These are phyloP conservation scores for Punctoribates punctum DNA, from an alignment of 2,888 invertebrate species.

Conservation along the genomic window DNA sequence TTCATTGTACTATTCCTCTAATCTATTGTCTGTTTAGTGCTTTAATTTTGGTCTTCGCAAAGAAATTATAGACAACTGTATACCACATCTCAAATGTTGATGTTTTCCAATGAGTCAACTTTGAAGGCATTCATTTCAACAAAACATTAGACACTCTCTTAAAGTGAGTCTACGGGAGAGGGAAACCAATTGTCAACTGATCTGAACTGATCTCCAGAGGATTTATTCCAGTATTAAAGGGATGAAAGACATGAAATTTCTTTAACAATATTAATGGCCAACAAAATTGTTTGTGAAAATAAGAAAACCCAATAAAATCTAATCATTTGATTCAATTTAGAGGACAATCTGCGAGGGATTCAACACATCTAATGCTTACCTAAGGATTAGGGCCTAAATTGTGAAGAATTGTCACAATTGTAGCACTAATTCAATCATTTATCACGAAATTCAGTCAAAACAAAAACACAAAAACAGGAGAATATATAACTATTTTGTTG, in stretches of 20 bases:
- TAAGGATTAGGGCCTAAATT: conserved; percentile 8
- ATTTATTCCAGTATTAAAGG: conserved; percentile 1
- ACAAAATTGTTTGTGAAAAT: conserved; percentile 6
- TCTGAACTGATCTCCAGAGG: neutral
- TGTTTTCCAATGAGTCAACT: too few relatives aligned
- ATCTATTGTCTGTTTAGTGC: neutral
- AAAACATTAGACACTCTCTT: neutral
- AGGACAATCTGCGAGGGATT: neutral
- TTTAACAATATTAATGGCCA: conserved; percentile 5
- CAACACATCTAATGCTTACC: conserved; percentile 1
- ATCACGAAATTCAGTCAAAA: neutral
- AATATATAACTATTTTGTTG: too few relatives aligned
- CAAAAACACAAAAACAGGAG: neutral
- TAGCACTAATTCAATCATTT: conserved; percentile 11
- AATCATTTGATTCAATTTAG: conserved; percentile 4
- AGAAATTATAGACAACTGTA: too few relatives aligned
- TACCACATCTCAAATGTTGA: too few relatives aligned
- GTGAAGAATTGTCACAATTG: conserved; percentile 3
- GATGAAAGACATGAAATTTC: neutral
- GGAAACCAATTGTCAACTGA: neutral
- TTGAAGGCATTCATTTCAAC: neutral
- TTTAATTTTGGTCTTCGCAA: too few relatives aligned
- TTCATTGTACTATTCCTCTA: neutral
- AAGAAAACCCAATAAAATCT: neutral
- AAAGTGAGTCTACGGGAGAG: neutral